A percentile compares a stretch with the other conserved stretches of the same genome.
Evolutionary conservation across 1,140 invertebrate species (phyloP).

Genomic region (Hylyphantes graminicola): DNA sequence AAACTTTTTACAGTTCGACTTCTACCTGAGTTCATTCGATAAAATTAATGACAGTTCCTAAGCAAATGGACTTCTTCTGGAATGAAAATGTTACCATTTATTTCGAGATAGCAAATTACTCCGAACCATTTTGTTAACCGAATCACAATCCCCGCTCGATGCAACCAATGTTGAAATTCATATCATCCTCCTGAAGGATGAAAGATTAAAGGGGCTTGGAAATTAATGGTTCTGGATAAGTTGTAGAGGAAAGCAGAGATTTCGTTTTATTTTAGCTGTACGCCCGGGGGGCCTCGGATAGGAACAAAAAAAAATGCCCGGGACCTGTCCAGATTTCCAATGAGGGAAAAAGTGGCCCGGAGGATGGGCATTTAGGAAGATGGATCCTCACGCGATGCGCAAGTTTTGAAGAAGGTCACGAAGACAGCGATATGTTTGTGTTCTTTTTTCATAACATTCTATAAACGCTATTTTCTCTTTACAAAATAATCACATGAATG

Average conservation of each 20-base stretch:
- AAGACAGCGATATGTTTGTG: neutral
- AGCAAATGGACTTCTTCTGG: no score
- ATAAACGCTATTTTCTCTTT: no score
- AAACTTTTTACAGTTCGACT: no score
- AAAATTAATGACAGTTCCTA: no score
- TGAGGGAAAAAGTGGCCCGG: neutral
- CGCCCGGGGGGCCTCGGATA: constrained; percentile 11
- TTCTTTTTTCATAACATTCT: no score
- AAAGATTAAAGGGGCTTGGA: neutral
- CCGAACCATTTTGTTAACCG: no score
- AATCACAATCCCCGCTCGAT: no score
- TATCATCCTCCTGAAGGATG: neutral
- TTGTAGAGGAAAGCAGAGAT: neutral
- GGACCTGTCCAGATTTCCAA: constrained; percentile 35
- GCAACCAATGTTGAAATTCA: no score
- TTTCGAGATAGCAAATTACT: no score
- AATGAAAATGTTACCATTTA: no score
- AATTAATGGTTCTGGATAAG: constrained; percentile 31
- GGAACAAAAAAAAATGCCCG: neutral
- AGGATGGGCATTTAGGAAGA: constrained; percentile 7
- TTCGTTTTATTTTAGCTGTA: neutral
- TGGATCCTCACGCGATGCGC: constrained; percentile 30
- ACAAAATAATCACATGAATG: no score
- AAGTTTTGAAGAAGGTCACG: constrained; percentile 16
- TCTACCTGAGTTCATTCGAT: no score